Base-by-base conservation (phyloP, 2,888 invertebrate genomes). In the Cephus runcator region DNA sequence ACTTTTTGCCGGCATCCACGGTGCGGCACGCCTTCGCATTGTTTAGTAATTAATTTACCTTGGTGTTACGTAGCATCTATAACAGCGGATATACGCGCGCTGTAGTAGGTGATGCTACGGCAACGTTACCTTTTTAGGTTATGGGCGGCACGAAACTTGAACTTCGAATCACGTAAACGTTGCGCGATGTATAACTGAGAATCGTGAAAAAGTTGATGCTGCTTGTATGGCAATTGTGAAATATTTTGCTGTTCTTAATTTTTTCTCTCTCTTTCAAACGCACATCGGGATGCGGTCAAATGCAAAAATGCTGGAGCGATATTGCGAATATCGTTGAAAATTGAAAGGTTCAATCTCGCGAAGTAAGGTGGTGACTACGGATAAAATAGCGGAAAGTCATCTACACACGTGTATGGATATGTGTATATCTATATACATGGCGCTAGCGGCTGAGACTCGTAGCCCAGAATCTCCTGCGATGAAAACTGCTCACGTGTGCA, bases 31-130 rank as follows among this genome's bases (percentile, higher is more conserved):
- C 73, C 34, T 75, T 23, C 78, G 15, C n/a, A 84, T 87, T 86
- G 83, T 85, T 84, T 83, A 82, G 83, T 87, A 87, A 88, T 87
- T 87, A 87, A 87, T 87, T 87, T 87, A 85, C 79, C 84, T 79
- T 76, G 81, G 77, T 74, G 69, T 74, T 78, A 69, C 69, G 69
- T 35, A 34, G 69, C 77, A 73, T 36, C 69, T 73, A 56, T 73
- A 56, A 56, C 56, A 56, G 23, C 9, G 56, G 23, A 23, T 56
- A 56, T 9, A 23, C 9, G 23, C 23, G 56, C 9, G 12, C 35
- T 35, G 2, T 23, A 23, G 9, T 56, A 23, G 1, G 40, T 4
- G 4, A 40, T 15, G 40, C 40, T 40, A 15, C 15, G 23, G 56
- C 23, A 23, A 56, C 2, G 2, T 56, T 23, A 23, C 23, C 6